A percentile compares a stretch with the other conserved stretches of the same genome.
These are phyloP conservation scores for Zaprionus kolodkinae DNA, from an alignment of 1,140 invertebrate species.

Conservation along the genomic window DNA sequence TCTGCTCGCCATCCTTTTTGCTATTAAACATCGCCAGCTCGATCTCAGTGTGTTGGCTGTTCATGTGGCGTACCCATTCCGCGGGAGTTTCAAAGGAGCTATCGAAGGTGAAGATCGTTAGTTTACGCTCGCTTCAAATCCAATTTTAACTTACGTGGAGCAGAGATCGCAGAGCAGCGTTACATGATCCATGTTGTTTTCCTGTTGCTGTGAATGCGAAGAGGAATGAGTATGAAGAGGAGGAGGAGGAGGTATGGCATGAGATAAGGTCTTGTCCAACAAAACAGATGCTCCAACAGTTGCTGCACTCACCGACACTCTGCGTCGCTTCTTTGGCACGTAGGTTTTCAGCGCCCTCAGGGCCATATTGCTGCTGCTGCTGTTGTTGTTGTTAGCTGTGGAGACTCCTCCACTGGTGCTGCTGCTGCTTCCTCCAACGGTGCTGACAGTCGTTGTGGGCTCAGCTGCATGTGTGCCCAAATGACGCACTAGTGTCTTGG, in stretches of 20 bases:
- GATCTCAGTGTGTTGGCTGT: constrained; percentile 92
- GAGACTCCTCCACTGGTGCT: constrained; percentile 44
- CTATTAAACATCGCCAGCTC: constrained; percentile 92
- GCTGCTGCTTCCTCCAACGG: constrained; percentile 20
- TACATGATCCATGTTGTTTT: constrained; percentile 81
- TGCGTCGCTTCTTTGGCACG: constrained; percentile 86
- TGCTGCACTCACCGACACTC: constrained; percentile 84
- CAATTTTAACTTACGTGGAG: constrained; percentile 86
- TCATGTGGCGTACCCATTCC: constrained; percentile 93
- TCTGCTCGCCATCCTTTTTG: constrained; percentile 81
- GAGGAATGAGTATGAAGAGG: constrained; percentile 41
- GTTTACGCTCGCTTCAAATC: neutral
- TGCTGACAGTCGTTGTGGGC: constrained; percentile 47
- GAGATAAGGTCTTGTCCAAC: constrained; percentile 42
- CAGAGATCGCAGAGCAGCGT: constrained; percentile 89
- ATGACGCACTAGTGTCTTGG: constrained; percentile 92
- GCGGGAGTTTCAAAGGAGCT: constrained; percentile 89
- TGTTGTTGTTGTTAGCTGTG: constrained; percentile 43
- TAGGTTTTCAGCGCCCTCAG: constrained; percentile 85
- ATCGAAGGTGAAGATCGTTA: neutral
- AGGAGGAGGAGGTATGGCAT: constrained; percentile 41
- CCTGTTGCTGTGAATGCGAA: constrained; percentile 75
- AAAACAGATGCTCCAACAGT: constrained; percentile 34
- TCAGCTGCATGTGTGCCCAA: constrained; percentile 88
- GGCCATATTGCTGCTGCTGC: constrained; percentile 47